phyloP scores from a whole-genome alignment of 53 echinoderm and acorn worm genomes.

The Glandiceps talaboti region DNA sequence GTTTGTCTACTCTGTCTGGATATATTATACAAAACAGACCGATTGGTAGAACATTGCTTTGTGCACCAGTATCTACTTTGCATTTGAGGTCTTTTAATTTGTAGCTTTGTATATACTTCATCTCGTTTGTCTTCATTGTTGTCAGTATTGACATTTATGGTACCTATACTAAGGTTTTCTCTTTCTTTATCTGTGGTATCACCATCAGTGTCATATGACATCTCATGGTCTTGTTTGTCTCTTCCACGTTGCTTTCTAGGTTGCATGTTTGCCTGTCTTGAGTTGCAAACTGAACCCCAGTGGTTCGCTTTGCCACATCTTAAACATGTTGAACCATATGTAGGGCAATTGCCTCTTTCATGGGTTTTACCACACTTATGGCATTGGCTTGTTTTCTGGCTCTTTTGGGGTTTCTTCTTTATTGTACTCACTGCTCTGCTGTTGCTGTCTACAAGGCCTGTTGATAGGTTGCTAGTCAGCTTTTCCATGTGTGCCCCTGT shows the following conservation, averaged over 20 bases:
- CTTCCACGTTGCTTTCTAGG: too few species aligned
- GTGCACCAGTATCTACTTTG: conserved; percentile 12
- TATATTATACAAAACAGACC: conserved; percentile 15
- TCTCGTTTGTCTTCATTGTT: conserved; percentile 1
- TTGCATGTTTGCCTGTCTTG: too few species aligned
- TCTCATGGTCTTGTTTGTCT: too few species aligned
- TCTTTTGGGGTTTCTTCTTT: too few species aligned
- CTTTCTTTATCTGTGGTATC: background rate
- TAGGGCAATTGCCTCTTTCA: conserved; percentile 7
- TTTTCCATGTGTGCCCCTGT: conserved; percentile 9
- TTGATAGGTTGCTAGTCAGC: too few species aligned
- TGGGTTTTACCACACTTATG: background rate
- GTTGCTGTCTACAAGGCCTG: too few species aligned
- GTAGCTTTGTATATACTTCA: conserved; percentile 9
- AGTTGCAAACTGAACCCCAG: background rate
- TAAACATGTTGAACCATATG: conserved; percentile 14
- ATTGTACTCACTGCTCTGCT: background rate
- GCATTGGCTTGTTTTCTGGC: background rate
- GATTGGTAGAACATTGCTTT: conserved; percentile 1
- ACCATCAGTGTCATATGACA: background rate
- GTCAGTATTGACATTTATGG: conserved; percentile 8
- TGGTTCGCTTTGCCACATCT: conserved; percentile 12
- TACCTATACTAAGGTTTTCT: conserved; percentile 4
- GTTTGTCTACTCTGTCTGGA: background rate
- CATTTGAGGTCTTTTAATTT: conserved; percentile 2